Base-by-base conservation (phyloP, 2,797 vertebrate species). In the Brachyalestes nurse region DNA sequence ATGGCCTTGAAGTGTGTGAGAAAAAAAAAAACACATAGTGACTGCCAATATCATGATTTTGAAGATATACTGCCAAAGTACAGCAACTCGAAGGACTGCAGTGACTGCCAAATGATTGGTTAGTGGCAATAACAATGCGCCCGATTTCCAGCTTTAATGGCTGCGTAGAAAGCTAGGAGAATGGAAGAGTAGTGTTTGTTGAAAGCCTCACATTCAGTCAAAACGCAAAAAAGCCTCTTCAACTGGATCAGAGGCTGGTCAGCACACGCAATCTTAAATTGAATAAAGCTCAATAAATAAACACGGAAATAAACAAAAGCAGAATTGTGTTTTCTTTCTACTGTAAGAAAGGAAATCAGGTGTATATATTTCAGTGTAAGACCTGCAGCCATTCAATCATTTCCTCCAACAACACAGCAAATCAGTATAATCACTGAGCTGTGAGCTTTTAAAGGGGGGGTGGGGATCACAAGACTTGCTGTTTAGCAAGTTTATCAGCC, bases 41-140 rank as follows among this genome's bases (percentile, higher is more conserved):
- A 49, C 23, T 14, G 66, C 42, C 12, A 49, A 53, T 47, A 53
- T 21, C 1, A 17, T 21, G 55, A 12, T 14, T 61, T 6, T 51
- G 42, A 38, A 49, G 23, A 60, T 45, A n/a, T 47, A 12, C 21
- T 66, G 61, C 57, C 14, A 13, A 49, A 55, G 13, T n/a, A 14
- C n/a, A 40, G 5, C 25, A n/a, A 65, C 6, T 57, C 47, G 19
- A 42, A 55, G 16, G 81, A 82, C 83, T 84, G 73, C 8, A 12
- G 42, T 25, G n/a, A 80, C 84, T 87, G 88, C 85, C 80, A 80
- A 86, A 66, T 85, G 84, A 91, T 88, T 87, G 87, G 85, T 75
- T 85, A 62, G 81, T 80, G 85, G 88, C 86, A 86, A 72, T 69
- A 75, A 78, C 72, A 84, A 84, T 78, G 78, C 73, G 53, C 53